Conservation (phyloP, 2,113 vertebrate species). For the Labeo catla region DNA sequence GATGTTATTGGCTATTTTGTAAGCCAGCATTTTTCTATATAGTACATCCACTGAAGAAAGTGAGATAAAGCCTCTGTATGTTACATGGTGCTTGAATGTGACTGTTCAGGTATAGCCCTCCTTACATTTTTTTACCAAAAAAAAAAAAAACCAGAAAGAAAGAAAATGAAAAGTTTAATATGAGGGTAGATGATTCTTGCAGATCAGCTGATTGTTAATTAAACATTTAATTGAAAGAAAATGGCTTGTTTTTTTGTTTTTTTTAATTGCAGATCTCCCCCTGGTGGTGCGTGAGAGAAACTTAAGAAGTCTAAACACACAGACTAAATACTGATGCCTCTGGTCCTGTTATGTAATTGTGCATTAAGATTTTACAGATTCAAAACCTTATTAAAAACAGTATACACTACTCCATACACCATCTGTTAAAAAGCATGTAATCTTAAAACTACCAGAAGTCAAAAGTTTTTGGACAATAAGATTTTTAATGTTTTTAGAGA, state of each 20-base stretch:
- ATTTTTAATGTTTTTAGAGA: too few relatives aligned
- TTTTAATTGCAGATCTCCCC: not conserved
- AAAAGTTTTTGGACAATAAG: too few relatives aligned
- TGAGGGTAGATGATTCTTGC: constrained; percentile 21
- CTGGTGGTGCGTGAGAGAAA: not conserved
- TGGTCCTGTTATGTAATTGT: too few relatives aligned
- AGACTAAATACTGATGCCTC: too few relatives aligned
- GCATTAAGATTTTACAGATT: not conserved
- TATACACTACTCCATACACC: not conserved
- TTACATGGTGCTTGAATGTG: constrained; percentile 44
- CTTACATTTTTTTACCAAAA: constrained; percentile 25
- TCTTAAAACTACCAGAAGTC: too few relatives aligned
- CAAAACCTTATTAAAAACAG: too few relatives aligned
- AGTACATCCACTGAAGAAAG: not conserved
- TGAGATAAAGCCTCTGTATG: constrained; percentile 19
- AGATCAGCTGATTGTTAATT: not conserved
- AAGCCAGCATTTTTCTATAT: constrained; percentile 32
- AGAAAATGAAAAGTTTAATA: not conserved
- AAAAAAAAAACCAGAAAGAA: not conserved
- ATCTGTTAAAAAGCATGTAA: too few relatives aligned
- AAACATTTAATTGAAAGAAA: constrained; percentile 27
- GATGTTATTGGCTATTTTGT: constrained; percentile 20
- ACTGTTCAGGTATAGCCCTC: constrained; percentile 34
- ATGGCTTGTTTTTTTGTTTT: not conserved
- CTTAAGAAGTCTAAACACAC: not conserved